A percentile compares a stretch with the other conserved stretches of the same genome.
Evolutionary conservation across 2,113 vertebrate species (phyloP).

Genomic region (Panthera leo): DNA sequence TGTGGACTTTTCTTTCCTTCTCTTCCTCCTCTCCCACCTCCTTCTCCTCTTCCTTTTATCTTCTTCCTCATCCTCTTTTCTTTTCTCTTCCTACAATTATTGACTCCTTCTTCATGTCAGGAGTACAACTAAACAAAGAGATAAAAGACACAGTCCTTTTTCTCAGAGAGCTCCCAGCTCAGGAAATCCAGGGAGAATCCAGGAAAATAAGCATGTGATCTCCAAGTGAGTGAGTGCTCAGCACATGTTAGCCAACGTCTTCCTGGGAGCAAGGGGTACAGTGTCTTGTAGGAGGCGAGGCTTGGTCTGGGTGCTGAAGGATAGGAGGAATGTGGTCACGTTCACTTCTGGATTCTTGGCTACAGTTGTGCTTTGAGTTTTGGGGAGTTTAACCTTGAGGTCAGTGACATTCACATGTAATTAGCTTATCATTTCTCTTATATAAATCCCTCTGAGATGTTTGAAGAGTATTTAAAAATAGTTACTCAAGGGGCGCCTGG

Average conservation of each 20-base stretch:
- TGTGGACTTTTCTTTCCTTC: not conserved
- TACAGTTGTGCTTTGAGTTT: not conserved
- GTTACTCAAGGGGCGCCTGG: too few relatives aligned
- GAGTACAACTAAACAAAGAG: not conserved
- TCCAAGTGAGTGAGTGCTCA: not conserved
- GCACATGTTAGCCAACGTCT: not conserved
- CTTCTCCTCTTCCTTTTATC: not conserved
- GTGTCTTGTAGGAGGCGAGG: not conserved
- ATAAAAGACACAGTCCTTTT: not conserved
- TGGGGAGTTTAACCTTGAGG: not conserved
- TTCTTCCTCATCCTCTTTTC: not conserved
- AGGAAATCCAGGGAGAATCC: not conserved
- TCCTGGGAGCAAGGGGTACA: not conserved
- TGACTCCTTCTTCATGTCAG: not conserved
- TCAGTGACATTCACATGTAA: not conserved
- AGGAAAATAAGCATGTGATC: not conserved
- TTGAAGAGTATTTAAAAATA: not conserved
- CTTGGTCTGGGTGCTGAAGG: not conserved
- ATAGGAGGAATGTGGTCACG: not conserved
- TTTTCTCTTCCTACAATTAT: not conserved
- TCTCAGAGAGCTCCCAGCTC: not conserved
- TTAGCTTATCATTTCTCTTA: not conserved
- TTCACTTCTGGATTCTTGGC: slow-evolving; percentile 5
- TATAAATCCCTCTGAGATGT: not conserved
- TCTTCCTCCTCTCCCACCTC: not conserved